Base-by-base conservation (phyloP, 2,888 invertebrate species). In the Operophtera brumata region DNA sequence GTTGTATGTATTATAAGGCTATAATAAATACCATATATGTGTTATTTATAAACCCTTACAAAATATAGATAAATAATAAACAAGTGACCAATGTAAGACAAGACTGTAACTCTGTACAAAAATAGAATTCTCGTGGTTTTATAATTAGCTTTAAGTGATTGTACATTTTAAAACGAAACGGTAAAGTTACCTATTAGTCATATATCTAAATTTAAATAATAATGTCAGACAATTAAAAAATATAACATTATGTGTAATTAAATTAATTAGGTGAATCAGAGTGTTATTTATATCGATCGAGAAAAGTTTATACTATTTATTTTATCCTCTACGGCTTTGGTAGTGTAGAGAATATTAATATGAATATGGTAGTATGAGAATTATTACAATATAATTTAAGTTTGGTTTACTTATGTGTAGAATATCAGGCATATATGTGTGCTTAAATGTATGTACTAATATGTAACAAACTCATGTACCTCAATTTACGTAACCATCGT, bases 81-180 rank as follows among this genome's bases (percentile, higher is more conserved):
- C 65, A 71, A 78, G 78, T 81, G 88, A 88, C 88, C 88, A 88
- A 88, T 82, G 71, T 77, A 64, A 82, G 80, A 82, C 76, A 84
- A 88, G 88, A 88, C 88, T 88, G 86, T 84, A 75, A 69, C 69
- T 75, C 73, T 78, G 88, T 89, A 87, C 87, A 87, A 86, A 86
- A 68, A 75, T 50, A 54, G 44, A 58, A 55, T 59, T 46, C 50
- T 61, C 53, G 46, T 61, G 43, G 47, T 54, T 57, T 46, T 44
- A 40, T 61, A 57, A 46, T 54, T 62, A 64, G 30, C 56, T 34
- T 47, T 47, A 57, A 53, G 14, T 7, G 6, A 59, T 55, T 81
- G 78, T 82, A 82, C 61, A 82, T 76, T 74, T 60, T 28, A 61
- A 52, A 67, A 69, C 53, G 59, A 67, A 71, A 75, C 87, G 87